Percentiles rank a stretch among this genome's conserved stretches.
These are phyloP conservation scores for Drosophila heteroneura DNA, from an alignment of 2,888 invertebrate species.

Conservation along the genomic window DNA sequence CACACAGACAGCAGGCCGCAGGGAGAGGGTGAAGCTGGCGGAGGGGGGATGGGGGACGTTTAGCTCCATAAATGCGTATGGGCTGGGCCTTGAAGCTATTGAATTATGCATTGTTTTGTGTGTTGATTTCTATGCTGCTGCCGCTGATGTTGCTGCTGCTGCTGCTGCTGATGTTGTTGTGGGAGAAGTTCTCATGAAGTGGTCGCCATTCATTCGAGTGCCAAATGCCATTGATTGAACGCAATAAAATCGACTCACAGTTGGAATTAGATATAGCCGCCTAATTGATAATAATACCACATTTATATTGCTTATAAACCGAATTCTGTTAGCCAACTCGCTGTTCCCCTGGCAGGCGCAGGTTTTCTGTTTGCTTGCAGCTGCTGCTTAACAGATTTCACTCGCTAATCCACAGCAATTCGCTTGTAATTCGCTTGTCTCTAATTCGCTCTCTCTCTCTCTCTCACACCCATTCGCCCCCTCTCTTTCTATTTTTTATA, in stretches of 20 bases:
- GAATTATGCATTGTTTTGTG: slow-evolving; percentile 73
- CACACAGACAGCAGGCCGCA: slow-evolving; percentile 3
- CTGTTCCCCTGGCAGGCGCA: not conserved
- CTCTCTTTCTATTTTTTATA: slow-evolving; percentile 26
- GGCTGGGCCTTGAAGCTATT: slow-evolving; percentile 55
- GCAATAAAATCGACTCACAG: slow-evolving; percentile 50
- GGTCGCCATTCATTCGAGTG: slow-evolving; percentile 68
- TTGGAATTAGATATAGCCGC: slow-evolving; percentile 63
- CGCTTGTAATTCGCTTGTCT: slow-evolving; percentile 23
- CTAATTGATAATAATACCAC: slow-evolving; percentile 80
- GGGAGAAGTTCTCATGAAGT: slow-evolving; percentile 75
- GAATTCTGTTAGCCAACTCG: slow-evolving; percentile 47
- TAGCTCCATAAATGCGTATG: slow-evolving; percentile 41
- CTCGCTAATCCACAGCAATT: slow-evolving; percentile 43
- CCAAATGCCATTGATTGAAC: slow-evolving; percentile 66
- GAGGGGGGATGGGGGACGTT: not conserved
- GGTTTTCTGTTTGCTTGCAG: slow-evolving; percentile 14
- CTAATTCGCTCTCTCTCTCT: not conserved
- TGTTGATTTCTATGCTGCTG: slow-evolving; percentile 8
- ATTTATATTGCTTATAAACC: slow-evolving; percentile 47
- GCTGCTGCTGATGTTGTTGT: slow-evolving; percentile 43
- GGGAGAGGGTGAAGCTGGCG: not conserved
- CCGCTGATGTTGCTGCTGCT: slow-evolving; percentile 1
- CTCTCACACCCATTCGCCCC: not conserved
- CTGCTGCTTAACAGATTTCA: slow-evolving; percentile 25